phyloP scores from a whole-genome alignment of 2,888 invertebrate genomes.

The Drosophila mayaguana region DNA sequence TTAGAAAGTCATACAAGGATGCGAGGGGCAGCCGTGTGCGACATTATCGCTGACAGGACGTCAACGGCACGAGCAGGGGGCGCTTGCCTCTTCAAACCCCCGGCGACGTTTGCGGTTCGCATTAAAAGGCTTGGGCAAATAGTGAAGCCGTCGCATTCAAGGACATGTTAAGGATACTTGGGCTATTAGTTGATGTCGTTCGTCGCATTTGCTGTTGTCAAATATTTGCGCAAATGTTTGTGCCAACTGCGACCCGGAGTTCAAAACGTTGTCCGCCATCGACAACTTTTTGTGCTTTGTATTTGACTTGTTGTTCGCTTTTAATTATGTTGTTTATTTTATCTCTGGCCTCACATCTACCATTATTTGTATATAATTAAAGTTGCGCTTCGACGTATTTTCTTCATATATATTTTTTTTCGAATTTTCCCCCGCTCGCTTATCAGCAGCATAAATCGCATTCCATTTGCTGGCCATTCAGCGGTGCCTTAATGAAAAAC shows the following conservation, averaged over 20 bases:
- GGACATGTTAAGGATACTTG: constrained; percentile 68
- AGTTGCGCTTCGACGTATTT: constrained; percentile 42
- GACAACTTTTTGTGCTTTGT: constrained; percentile 43
- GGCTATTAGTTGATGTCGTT: constrained; percentile 66
- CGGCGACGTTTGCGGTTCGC: constrained; percentile 37
- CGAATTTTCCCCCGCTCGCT: constrained; percentile 15
- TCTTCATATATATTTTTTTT: constrained; percentile 6
- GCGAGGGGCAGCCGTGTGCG: constrained; percentile 64
- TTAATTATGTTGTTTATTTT: constrained; percentile 78
- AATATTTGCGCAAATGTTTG: constrained; percentile 76
- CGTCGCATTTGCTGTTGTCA: constrained; percentile 48
- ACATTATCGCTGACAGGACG: constrained; percentile 72
- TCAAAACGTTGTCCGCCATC: constrained; percentile 47
- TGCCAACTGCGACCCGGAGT: constrained; percentile 63
- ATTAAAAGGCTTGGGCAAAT: constrained; percentile 54
- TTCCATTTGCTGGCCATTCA: constrained; percentile 38
- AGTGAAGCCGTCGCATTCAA: constrained; percentile 38
- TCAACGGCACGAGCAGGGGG: constrained; percentile 45
- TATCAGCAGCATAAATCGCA: constrained; percentile 60
- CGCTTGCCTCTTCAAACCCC: constrained; percentile 51
- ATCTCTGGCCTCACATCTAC: constrained; percentile 54
- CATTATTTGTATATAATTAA: constrained; percentile 80
- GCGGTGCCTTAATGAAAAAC: constrained; percentile 75
- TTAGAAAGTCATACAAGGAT: constrained; percentile 66
- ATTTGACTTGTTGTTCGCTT: constrained; percentile 66